These are phyloP conservation scores for Scolopax rusticola DNA, from an alignment of 2,797 vertebrate species.

Conservation along the genomic window DNA sequence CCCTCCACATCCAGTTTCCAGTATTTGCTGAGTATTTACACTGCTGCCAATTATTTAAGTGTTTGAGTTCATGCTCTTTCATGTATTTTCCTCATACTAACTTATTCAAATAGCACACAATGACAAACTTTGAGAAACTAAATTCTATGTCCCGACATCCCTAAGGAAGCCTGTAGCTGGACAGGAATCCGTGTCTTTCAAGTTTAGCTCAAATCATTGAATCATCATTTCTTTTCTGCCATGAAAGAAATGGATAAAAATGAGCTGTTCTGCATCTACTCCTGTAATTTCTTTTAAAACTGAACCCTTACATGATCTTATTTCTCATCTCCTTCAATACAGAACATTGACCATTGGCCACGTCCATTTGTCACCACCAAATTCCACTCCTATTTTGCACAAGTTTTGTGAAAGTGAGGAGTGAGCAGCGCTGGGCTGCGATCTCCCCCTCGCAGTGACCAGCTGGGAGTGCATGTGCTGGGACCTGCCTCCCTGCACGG, in stretches of 20 bases:
- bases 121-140: background rate
- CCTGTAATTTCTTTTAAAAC: background rate
- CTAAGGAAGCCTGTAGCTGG: background rate
- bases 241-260: background rate
- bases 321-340: background rate
- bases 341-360: background rate
- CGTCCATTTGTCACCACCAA: background rate
- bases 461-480: background rate
- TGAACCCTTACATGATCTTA: background rate
- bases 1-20: background rate
- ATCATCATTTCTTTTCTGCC: background rate
- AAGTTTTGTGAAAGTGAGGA: background rate
- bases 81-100: background rate
- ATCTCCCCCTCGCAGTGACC: background rate
- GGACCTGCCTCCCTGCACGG: constrained; percentile 42
- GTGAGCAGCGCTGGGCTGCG: background rate
- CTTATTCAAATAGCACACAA: background rate
- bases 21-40: background rate
- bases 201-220: background rate
- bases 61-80: background rate
- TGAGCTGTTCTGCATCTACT: background rate
- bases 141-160: background rate
- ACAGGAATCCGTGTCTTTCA: background rate
- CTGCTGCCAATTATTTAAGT: background rate
- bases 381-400: background rate